These are phyloP conservation scores for Takifugu bimaculatus DNA, from an alignment of 2,113 vertebrate genomes.

Conservation along the genomic window DNA sequence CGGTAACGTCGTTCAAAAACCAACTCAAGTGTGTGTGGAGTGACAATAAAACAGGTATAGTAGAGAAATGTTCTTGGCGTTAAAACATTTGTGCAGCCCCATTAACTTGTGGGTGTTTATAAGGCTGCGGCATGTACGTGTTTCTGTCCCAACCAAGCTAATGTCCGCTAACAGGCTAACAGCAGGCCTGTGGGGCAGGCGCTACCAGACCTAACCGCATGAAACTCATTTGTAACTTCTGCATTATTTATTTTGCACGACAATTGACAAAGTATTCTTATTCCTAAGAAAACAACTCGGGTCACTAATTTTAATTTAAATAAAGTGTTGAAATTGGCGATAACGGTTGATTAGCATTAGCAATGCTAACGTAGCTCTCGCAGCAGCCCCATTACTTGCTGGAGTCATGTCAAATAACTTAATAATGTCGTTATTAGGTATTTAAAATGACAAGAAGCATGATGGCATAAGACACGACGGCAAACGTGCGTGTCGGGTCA, in stretches of 20 bases:
- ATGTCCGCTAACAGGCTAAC: slow-evolving; percentile 22
- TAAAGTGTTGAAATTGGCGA: neutral
- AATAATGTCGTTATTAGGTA: too few relatives aligned
- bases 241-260: neutral
- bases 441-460: too few relatives aligned
- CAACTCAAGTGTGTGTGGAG: slow-evolving; percentile 47
- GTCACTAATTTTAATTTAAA: too few relatives aligned
- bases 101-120: neutral
- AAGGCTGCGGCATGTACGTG: too few relatives aligned
- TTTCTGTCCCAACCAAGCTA: slow-evolving; percentile 11
- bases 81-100: fast-evolving
- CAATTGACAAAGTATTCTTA: too few relatives aligned
- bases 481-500: too few relatives aligned
- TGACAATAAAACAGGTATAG: slow-evolving; percentile 61
- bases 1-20: slow-evolving; percentile 11
- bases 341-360: neutral
- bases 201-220: slow-evolving; percentile 6
- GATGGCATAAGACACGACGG: too few relatives aligned
- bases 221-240: slow-evolving; percentile 7
- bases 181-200: slow-evolving; percentile 30
- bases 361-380: slow-evolving; percentile 8
- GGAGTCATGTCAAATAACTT: neutral
- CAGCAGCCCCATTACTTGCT: neutral
- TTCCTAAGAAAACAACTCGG: too few relatives aligned
- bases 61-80: fast-evolving